These are phyloP conservation scores for Corythornis vintsioides DNA, from an alignment of 2,113 vertebrate species.

Conservation along the genomic window DNA sequence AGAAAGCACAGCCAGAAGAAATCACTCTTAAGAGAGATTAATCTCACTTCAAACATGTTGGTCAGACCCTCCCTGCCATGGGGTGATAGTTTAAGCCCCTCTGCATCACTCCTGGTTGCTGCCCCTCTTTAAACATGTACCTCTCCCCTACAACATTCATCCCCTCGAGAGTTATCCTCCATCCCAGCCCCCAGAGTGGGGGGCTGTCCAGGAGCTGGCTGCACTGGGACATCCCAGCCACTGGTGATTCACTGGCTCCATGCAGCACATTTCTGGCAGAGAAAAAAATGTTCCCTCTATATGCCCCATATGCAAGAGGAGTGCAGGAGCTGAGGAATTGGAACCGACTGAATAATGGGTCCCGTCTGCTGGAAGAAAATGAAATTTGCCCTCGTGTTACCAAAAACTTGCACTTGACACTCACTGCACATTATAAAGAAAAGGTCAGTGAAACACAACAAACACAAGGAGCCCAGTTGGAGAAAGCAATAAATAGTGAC, in stretches of 20 bases:
- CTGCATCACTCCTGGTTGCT: neutral
- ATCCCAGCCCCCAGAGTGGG: neutral
- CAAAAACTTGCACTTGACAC: constrained; percentile 42
- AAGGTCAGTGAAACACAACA: constrained; percentile 70
- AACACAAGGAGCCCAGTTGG: constrained; percentile 34
- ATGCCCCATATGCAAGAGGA: neutral
- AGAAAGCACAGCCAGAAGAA: neutral
- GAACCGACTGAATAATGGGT: constrained; percentile 54
- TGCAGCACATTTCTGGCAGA: fast-evolving
- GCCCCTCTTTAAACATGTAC: neutral
- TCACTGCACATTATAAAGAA: constrained; percentile 67
- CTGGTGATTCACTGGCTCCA: neutral
- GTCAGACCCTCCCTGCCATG: fast-evolving
- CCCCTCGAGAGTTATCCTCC: neutral
- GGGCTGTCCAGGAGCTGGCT: neutral
- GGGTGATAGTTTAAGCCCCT: neutral
- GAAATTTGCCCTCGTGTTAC: constrained; percentile 71
- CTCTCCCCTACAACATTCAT: neutral
- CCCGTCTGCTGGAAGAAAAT: constrained; percentile 70
- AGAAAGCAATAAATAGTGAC: constrained; percentile 61
- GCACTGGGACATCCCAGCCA: fast-evolving
- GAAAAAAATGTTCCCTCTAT: neutral
- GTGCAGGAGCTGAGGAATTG: constrained; percentile 43
- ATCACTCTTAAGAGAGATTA: neutral
- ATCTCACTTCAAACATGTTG: neutral